Conservation (phyloP, 1,140 invertebrate species). For the Wasmannia auropunctata region DNA sequence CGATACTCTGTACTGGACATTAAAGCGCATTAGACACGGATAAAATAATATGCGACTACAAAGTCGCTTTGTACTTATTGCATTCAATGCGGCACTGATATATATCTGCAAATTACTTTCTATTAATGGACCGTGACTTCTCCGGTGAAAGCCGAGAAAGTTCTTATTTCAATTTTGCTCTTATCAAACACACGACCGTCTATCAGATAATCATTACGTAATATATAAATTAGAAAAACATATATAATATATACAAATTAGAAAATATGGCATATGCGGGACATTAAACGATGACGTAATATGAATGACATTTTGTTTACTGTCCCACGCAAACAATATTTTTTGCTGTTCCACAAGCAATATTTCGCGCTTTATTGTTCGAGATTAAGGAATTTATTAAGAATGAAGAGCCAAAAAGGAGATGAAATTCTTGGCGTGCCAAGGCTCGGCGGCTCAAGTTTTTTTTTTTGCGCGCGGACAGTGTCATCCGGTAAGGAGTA, state of each 20-base stretch:
- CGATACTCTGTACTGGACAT: neutral
- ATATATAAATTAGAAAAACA: no score
- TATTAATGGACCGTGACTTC: slow-evolving; percentile 42
- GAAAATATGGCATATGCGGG: neutral
- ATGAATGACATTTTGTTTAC: slow-evolving; percentile 30
- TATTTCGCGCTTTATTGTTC: neutral
- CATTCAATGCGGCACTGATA: neutral
- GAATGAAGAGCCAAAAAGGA: neutral
- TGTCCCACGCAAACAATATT: neutral
- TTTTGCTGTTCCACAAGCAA: neutral
- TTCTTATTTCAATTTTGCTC: slow-evolving; percentile 5
- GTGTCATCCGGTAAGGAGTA: slow-evolving; percentile 48
- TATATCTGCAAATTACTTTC: slow-evolving; percentile 35
- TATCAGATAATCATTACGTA: slow-evolving; percentile 30
- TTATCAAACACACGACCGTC: neutral
- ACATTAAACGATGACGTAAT: neutral
- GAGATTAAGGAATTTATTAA: neutral
- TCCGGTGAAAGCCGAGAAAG: slow-evolving; percentile 51
- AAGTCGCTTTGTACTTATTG: slow-evolving; percentile 14
- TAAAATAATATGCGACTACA: slow-evolving; percentile 6
- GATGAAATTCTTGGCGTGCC: neutral
- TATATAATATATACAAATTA: neutral
- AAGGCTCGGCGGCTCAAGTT: neutral
- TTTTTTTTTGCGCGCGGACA: slow-evolving; percentile 11
- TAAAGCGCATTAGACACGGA: slow-evolving; percentile 12